Percentiles rank a stretch among this genome's conserved stretches.
Conservation (phyloP, 2,113 vertebrate genomes). For the Diglossa brunneiventris region DNA sequence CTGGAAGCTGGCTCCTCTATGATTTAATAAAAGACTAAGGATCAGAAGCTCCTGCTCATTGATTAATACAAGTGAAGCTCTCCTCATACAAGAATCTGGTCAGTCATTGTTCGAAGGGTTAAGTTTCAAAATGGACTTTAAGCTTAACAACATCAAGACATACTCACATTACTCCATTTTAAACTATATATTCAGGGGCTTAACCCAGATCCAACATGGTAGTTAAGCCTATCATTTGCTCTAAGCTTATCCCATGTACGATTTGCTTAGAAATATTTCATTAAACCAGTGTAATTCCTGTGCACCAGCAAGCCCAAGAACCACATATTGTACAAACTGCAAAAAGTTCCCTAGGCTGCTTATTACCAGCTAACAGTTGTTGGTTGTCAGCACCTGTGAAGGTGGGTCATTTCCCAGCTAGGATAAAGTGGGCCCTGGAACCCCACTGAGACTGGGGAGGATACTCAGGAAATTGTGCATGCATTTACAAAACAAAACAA, state of each 20-base stretch:
- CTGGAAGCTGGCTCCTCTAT: background rate
- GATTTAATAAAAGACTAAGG: background rate
- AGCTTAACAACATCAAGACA: background rate
- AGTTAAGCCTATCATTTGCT: background rate
- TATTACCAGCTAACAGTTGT: background rate
- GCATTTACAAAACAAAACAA: background rate
- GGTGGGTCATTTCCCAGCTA: background rate
- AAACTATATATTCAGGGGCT: background rate
- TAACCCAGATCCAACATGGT: background rate
- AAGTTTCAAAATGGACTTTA: background rate
- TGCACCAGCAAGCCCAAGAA: background rate
- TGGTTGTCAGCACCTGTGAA: background rate
- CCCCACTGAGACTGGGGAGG: background rate
- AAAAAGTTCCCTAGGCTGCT: background rate
- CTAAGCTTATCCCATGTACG: background rate
- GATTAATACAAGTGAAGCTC: background rate
- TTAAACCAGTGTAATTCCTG: background rate
- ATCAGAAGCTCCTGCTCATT: background rate
- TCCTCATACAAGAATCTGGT: background rate
- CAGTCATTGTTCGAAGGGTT: background rate
- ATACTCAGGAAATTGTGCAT: background rate
- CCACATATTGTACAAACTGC: background rate
- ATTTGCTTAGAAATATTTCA: background rate
- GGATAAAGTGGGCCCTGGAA: background rate
- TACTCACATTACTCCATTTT: background rate